Evolutionary conservation across 2,888 invertebrate species (phyloP).

Genomic region (Morpho achilles): DNA sequence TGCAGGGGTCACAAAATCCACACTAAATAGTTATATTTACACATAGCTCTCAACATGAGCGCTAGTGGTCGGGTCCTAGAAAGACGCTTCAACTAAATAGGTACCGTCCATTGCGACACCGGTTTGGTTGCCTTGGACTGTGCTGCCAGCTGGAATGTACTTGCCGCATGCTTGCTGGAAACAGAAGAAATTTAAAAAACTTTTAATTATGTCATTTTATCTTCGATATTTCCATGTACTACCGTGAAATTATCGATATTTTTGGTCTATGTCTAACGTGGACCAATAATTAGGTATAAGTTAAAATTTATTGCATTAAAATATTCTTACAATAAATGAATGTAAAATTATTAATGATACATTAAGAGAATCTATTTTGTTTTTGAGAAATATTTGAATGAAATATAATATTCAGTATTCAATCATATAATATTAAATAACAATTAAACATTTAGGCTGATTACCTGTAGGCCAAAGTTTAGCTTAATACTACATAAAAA

Average conservation of each 20-base stretch:
- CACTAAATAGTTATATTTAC: conserved; percentile 32
- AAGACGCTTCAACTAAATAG: conserved; percentile 91
- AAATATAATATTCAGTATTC: no score
- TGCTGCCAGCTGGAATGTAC: conserved; percentile 91
- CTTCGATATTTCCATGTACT: conserved; percentile 1
- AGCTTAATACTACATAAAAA: conserved; percentile 13
- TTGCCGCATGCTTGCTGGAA: conserved; percentile 90
- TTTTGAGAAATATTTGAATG: no score
- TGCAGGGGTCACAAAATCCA: conserved; percentile 14
- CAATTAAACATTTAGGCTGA: no score
- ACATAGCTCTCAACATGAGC: conserved; percentile 66
- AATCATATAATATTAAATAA: no score
- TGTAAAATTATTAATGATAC: no score
- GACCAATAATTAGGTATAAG: no score
- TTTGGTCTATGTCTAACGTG: no score
- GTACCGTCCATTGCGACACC: conserved; percentile 91
- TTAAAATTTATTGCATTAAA: no score
- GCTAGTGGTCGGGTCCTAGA: conserved; percentile 78
- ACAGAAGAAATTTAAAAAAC: conserved; percentile 18
- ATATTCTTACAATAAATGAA: no score
- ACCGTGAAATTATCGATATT: neutral
- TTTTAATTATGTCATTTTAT: neutral
- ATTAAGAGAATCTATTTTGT: no score
- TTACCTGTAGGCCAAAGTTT: conserved; percentile 4
- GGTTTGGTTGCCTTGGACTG: conserved; percentile 88